Evolutionary conservation across 2,888 invertebrate genomes (phyloP).

Genomic region (Bellardia pandia): DNA sequence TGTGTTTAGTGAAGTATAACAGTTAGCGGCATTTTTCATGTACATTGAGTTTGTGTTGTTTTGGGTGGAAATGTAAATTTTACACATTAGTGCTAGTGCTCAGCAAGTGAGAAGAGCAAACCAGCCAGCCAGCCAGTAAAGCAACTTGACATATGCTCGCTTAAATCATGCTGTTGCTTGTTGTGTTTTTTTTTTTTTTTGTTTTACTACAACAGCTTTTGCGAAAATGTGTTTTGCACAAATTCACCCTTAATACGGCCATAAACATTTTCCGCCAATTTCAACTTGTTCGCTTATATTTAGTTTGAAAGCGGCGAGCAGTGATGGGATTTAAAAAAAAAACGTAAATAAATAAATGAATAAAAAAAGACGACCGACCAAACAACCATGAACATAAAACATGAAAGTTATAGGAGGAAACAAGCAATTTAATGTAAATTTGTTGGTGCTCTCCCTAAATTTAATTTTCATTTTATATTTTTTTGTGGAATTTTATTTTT

Average conservation of each 20-base stretch:
- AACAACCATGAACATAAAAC: constrained; percentile 51
- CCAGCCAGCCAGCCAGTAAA: not conserved
- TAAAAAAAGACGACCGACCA: constrained; percentile 2
- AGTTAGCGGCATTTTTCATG: constrained; percentile 59
- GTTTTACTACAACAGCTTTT: not conserved
- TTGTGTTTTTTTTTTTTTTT: constrained; percentile 22
- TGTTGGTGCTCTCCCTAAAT: constrained; percentile 10
- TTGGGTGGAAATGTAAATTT: constrained; percentile 31
- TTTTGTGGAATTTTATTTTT: constrained; percentile 31
- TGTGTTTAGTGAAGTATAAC: constrained; percentile 51
- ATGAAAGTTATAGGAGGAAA: constrained; percentile 60
- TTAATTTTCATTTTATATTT: constrained; percentile 38
- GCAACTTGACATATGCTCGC: constrained; percentile 63
- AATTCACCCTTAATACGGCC: constrained; percentile 64
- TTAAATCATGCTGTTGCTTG: constrained; percentile 69
- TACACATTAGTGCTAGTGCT: no score
- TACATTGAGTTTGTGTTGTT: not conserved
- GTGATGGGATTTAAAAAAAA: constrained; percentile 40
- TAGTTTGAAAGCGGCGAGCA: constrained; percentile 32
- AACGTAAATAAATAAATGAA: constrained; percentile 3
- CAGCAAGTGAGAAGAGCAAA: not conserved
- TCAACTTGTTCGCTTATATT: constrained; percentile 65
- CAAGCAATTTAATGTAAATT: constrained; percentile 68
- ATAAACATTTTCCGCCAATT: constrained; percentile 72
- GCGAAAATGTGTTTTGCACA: constrained; percentile 7